Conservation (phyloP, 2,888 invertebrate genomes). For the Lasioglossum pauxillum region DNA sequence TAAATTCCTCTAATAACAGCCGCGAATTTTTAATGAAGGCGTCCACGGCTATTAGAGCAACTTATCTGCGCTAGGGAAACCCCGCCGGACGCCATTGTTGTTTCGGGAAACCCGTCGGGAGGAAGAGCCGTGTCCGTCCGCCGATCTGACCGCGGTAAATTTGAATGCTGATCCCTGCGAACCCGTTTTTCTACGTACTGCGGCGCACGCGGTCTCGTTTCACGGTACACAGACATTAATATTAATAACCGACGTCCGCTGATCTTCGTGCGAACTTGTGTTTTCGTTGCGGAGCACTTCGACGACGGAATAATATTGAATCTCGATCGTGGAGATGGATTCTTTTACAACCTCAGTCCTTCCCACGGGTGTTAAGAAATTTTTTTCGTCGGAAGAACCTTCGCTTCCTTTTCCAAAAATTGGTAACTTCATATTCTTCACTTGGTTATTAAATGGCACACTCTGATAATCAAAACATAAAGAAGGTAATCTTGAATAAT, state of each 20-base stretch:
- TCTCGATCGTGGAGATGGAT: neutral
- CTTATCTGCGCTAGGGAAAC: neutral
- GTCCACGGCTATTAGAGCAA: constrained; percentile 11
- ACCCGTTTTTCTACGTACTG: neutral
- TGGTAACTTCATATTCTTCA: neutral
- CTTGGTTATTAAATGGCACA: neutral
- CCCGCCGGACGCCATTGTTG: neutral
- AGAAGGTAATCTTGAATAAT: neutral
- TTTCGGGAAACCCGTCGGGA: neutral
- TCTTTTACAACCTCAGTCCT: neutral
- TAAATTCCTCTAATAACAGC: constrained; percentile 51
- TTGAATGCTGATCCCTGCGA: neutral
- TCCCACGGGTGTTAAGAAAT: neutral
- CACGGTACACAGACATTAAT: neutral
- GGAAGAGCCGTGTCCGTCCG: neutral
- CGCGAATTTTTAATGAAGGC: constrained; percentile 33
- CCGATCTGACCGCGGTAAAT: neutral
- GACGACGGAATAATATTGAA: neutral
- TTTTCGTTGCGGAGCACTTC: neutral
- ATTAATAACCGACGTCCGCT: constrained; percentile 9
- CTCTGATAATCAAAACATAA: no score
- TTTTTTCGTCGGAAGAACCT: neutral
- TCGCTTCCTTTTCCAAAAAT: neutral
- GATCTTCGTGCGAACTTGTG: neutral
- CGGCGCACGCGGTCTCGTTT: neutral